Conservation (phyloP, 37 sponge, comb jelly and placozoan genomes). For the Spongia lamella region DNA sequence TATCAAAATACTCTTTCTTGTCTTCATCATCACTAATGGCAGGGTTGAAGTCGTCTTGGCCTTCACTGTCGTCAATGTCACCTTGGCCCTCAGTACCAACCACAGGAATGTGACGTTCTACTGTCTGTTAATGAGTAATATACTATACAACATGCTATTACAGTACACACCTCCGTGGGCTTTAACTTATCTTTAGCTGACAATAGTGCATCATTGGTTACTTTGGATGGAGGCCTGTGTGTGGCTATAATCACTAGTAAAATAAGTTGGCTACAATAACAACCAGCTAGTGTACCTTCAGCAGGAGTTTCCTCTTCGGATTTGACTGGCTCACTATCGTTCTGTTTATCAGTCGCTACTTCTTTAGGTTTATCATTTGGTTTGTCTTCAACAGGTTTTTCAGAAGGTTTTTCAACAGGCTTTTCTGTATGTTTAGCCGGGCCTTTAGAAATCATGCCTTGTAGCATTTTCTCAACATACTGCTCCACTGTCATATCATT, state of each 20-base stretch:
- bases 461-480: background rate
- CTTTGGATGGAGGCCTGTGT: background rate
- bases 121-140: conserved; percentile 19
- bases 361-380: background rate
- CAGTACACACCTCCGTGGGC: conserved; percentile 47
- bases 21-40: conserved; percentile 76
- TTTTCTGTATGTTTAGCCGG: background rate
- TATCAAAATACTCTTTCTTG: conserved; percentile 86
- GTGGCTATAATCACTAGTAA: background rate
- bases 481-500: no score
- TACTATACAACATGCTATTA: background rate
- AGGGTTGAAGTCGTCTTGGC: conserved; percentile 16
- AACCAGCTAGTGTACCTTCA: no score
- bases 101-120: conserved; percentile 38
- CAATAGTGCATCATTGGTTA: conserved; percentile 7
- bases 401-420: conserved; percentile 3
- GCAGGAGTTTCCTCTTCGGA: no score
- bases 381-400: background rate
- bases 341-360: background rate
- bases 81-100: conserved; percentile 19
- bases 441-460: background rate
- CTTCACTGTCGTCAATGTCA: no score
- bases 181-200: conserved; percentile 49
- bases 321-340: background rate
- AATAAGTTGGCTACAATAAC: no score